A percentile compares a stretch with the other conserved stretches of the same genome.
phyloP scores from a whole-genome alignment of 2,113 vertebrate genomes.

The Aplodontia rufa region DNA sequence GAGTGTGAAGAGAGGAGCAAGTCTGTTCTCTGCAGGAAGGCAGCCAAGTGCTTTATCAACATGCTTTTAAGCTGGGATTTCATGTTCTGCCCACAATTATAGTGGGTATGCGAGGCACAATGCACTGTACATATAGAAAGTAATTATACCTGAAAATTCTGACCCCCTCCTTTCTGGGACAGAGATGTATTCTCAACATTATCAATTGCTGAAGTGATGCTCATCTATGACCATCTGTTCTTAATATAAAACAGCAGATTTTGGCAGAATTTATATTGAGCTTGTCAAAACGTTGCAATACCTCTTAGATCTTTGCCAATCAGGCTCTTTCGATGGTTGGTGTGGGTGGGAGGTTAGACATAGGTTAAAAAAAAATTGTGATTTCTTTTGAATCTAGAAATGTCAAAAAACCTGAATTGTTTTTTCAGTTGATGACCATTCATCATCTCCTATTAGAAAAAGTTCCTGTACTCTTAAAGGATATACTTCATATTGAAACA shows the following conservation, averaged over 20 bases:
- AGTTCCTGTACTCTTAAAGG: neutral
- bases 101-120: neutral
- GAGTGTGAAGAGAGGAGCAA: neutral
- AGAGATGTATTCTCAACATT: slow-evolving; percentile 28
- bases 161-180: neutral
- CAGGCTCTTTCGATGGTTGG: neutral
- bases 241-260: slow-evolving; percentile 7
- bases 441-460: neutral
- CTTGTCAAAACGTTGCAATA: neutral
- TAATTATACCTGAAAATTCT: slow-evolving; percentile 4
- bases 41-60: neutral
- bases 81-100: neutral
- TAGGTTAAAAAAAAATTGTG: neutral
- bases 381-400: slow-evolving; percentile 9
- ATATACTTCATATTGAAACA: neutral
- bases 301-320: slow-evolving; percentile 55
- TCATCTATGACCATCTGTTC: slow-evolving; percentile 34
- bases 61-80: neutral
- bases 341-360: neutral
- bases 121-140: neutral
- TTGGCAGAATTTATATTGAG: neutral
- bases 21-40: neutral
- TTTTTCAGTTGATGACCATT: slow-evolving; percentile 3
- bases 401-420: neutral
- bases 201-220: slow-evolving; percentile 47